Evolutionary conservation across 2,113 vertebrate species (phyloP), one percentile per base, ranked within the genome.

Genomic region (Porphyrio hochstetteri): DNA sequence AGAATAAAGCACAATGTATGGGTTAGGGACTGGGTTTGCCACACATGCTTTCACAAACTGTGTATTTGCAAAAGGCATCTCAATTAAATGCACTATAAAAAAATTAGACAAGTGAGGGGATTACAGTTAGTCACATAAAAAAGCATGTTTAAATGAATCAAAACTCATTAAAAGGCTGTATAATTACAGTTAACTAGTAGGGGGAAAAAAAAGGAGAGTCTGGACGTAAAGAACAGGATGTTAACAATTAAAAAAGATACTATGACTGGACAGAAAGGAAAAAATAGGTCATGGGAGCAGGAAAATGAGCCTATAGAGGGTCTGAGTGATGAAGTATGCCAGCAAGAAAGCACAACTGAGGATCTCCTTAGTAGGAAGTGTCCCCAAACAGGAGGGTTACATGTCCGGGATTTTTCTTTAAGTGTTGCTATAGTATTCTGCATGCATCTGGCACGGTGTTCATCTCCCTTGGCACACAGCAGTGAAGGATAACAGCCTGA

Each of bases 71-170:
- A 92, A 92, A 89, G 36, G 42, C 59, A 35, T 83, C 72, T 83
- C 89, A 91, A 88, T 88, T 94, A 94, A 92, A 86, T 28, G 57
- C 8, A 55, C n/a, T 70, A 11, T 48, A 93, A 90, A 90, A 86
- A 90, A 91, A 90, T 82, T 20, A 83, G 57, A 86, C 52, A 83
- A 91, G 77, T 44, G 68, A 68, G 36, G 50, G 46, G 55, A 67
- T 91, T 87, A 55, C 60, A 48, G 16, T 57, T 84, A 82, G 67
- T 46, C 71, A 67, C 55, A 59, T 75, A 87, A 86, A 96, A 48
- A 46, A 46, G 44, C 48, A 50, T 1, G 0, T 74, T 87, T 60
- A 90, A 86, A 50, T 65, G 6, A 85, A 76, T 92, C 36, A 88
- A 90, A 95, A 85, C 59, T 87, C 78, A 84, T 80, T 92, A 70